Percentiles rank a stretch among this genome's conserved stretches.
Conservation (phyloP, 2,113 vertebrate genomes). For the Holacanthus passer region DNA sequence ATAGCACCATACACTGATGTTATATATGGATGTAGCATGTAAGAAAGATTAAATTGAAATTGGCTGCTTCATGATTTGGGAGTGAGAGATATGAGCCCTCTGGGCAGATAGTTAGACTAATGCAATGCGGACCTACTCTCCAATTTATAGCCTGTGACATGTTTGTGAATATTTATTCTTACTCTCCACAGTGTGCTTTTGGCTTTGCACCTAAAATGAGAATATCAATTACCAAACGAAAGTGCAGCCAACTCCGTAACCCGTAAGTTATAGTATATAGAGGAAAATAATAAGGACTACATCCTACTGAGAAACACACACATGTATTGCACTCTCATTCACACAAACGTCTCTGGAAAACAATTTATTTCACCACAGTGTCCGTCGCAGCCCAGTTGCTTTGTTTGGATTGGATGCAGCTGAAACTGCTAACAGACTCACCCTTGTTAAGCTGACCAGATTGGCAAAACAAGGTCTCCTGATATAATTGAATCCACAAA, state of each 20-base stretch:
- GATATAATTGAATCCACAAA: constrained; percentile 69
- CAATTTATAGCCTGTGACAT: constrained; percentile 73
- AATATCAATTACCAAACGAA: constrained; percentile 68
- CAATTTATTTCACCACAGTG: constrained; percentile 66
- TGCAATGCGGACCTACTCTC: constrained; percentile 46
- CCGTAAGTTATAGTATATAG: constrained; percentile 15
- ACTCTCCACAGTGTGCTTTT: constrained; percentile 56
- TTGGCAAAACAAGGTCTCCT: constrained; percentile 57
- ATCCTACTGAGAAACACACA: constrained; percentile 26
- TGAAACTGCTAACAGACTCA: constrained; percentile 62
- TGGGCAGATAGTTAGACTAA: constrained; percentile 71
- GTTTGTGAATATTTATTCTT: constrained; percentile 76
- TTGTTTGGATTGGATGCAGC: constrained; percentile 71
- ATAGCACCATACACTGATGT: constrained; percentile 22
- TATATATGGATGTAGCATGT: constrained; percentile 72
- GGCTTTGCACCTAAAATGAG: constrained; percentile 65
- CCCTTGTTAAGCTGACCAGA: constrained; percentile 64
- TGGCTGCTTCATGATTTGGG: constrained; percentile 65
- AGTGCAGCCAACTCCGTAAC: constrained; percentile 29
- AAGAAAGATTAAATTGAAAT: constrained; percentile 78
- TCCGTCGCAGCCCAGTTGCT: constrained; percentile 60
- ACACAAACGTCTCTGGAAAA: constrained; percentile 49
- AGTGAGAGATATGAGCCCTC: constrained; percentile 64
- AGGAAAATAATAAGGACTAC: constrained; percentile 30
- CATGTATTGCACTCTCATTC: constrained; percentile 4